Evolutionary conservation across 1,140 invertebrate species (phyloP).

Genomic region (Ctenoplectra terminalis): DNA sequence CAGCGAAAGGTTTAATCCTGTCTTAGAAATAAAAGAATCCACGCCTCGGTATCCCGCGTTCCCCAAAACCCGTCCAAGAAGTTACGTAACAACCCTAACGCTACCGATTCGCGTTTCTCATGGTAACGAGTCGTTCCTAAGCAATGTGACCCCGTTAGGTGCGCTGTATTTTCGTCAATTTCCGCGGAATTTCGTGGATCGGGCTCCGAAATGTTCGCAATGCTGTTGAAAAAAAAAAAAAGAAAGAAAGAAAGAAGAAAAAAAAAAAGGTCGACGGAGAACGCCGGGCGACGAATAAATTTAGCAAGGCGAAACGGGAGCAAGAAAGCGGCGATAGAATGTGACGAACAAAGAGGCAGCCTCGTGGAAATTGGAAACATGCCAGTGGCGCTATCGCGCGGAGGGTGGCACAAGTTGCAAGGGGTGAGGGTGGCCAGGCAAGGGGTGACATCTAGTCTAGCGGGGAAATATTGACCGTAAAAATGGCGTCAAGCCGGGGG

Average conservation of each 20-base stretch:
- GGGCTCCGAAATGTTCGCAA: background rate
- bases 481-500: constrained; percentile 74
- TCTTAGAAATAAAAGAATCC: background rate
- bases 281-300: constrained; percentile 31
- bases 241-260: no score
- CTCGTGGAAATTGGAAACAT: constrained; percentile 53
- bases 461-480: constrained; percentile 77
- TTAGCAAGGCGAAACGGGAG: constrained; percentile 34
- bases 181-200: constrained; percentile 13
- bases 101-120: constrained; percentile 32
- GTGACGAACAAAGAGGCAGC: constrained; percentile 24
- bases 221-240: background rate
- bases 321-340: constrained; percentile 29
- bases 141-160: constrained; percentile 24
- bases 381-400: constrained; percentile 71
- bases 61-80: background rate
- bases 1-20: no score
- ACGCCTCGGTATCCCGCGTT: background rate
- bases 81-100: constrained; percentile 29
- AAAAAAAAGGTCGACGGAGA: constrained; percentile 2
- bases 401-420: constrained; percentile 52
- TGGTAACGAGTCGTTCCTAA: background rate
- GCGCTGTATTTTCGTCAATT: constrained; percentile 52
- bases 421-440: constrained; percentile 53
- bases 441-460: constrained; percentile 76